Conservation (phyloP, 1,140 invertebrate species). For the Drosophila rhopaloa region DNA sequence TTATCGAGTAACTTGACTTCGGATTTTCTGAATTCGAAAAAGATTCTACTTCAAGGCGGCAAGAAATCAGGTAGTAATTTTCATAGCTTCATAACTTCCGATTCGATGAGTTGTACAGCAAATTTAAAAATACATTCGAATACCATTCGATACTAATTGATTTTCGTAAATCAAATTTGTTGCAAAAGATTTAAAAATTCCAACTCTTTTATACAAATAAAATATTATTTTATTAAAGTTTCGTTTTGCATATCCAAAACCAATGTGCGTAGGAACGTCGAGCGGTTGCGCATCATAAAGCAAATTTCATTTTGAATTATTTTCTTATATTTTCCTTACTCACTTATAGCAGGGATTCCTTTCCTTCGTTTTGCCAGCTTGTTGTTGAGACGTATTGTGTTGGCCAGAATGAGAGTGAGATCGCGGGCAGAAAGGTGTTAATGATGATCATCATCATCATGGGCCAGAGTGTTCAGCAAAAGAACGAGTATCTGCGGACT, state of each 20-base stretch:
- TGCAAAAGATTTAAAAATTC: too few relatives aligned
- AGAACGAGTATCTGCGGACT: conserved; percentile 12
- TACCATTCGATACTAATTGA: too few relatives aligned
- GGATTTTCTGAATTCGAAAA: too few relatives aligned
- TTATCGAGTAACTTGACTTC: too few relatives aligned
- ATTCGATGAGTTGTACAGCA: too few relatives aligned
- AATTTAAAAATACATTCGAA: too few relatives aligned
- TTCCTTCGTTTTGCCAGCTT: conserved; percentile 31
- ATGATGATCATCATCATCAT: conserved; percentile 81
- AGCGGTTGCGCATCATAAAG: conserved; percentile 84
- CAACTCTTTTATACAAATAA: too few relatives aligned
- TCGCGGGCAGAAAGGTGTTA: conserved; percentile 82
- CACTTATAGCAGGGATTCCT: conserved; percentile 29
- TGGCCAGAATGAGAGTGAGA: conserved; percentile 26
- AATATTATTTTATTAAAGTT: background rate
- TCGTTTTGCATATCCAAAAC: background rate
- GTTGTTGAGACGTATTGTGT: conserved; percentile 72
- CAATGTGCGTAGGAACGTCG: conserved; percentile 71
- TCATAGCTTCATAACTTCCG: too few relatives aligned
- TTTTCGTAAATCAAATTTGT: too few relatives aligned
- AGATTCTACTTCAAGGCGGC: background rate
- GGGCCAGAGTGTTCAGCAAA: background rate
- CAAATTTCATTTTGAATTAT: conserved; percentile 85
- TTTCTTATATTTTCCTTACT: conserved; percentile 72
- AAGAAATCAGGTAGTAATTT: too few relatives aligned